Percentiles rank a stretch among this genome's conserved stretches.
Conservation (phyloP, 2,888 invertebrate species). For the Platycheirus rosarum region DNA sequence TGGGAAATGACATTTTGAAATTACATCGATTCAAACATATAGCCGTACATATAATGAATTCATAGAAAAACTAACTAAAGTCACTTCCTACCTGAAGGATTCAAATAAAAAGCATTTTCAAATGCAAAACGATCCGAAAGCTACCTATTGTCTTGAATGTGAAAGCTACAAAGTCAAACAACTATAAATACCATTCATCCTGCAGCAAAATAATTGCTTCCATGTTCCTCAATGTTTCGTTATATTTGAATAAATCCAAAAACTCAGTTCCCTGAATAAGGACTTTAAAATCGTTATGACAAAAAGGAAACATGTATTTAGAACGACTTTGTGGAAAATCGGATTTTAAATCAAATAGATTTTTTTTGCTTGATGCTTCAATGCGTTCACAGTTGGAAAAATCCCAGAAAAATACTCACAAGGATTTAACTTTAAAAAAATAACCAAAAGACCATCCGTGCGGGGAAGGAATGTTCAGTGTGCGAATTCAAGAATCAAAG, state of each 20-base stretch:
- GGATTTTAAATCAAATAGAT: conserved; percentile 3
- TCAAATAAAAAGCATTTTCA: no score
- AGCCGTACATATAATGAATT: no score
- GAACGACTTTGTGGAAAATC: background rate
- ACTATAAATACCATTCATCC: background rate
- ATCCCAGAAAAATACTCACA: background rate
- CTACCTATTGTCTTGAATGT: background rate
- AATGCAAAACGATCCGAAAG: background rate
- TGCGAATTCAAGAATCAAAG: background rate
- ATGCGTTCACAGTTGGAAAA: background rate
- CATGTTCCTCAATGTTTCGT: background rate
- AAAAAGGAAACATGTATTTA: background rate
- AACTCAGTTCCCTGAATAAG: background rate
- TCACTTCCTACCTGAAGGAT: no score
- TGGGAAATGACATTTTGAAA: no score
- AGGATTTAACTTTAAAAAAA: no score
- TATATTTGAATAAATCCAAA: background rate
- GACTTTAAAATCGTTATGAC: background rate
- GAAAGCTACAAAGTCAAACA: background rate
- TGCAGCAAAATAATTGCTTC: conserved; percentile 1
- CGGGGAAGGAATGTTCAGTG: no score
- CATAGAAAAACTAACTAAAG: no score
- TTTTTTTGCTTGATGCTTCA: background rate
- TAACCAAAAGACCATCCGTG: no score
- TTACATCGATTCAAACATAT: no score